These are phyloP conservation scores for Macroteleia sp. DNA, from an alignment of 2,888 invertebrate species.

Conservation along the genomic window DNA sequence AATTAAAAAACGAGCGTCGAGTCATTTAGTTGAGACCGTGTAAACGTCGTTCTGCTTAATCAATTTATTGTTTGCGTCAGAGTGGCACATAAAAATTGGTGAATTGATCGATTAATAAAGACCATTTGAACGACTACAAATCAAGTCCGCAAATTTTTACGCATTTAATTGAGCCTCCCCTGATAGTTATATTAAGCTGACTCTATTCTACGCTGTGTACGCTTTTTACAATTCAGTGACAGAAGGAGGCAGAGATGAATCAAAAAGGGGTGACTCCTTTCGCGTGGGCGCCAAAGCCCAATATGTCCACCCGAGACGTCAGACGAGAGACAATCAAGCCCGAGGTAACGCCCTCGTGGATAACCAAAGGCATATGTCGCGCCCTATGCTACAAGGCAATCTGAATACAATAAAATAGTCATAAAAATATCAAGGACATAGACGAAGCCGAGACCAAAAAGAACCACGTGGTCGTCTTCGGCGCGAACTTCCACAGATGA, in stretches of 20 bases:
- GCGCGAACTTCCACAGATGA: slow-evolving; percentile 44
- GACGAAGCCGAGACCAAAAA: slow-evolving; percentile 36
- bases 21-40: slow-evolving; percentile 16
- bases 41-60: slow-evolving; percentile 15
- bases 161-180: slow-evolving; percentile 10
- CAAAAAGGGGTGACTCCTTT: slow-evolving; percentile 69
- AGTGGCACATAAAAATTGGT: too few species aligned
- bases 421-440: slow-evolving; percentile 63
- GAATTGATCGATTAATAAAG: too few species aligned
- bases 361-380: slow-evolving; percentile 59
- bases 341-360: slow-evolving; percentile 62
- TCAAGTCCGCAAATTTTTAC: not conserved
- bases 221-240: slow-evolving; percentile 63
- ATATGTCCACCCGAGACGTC: slow-evolving; percentile 70
- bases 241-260: slow-evolving; percentile 63
- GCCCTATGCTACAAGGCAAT: slow-evolving; percentile 55
- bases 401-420: slow-evolving; percentile 65
- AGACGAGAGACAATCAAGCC: slow-evolving; percentile 63
- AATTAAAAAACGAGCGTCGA: slow-evolving; percentile 24
- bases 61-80: too few species aligned
- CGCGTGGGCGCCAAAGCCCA: slow-evolving; percentile 72
- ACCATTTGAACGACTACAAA: too few species aligned
- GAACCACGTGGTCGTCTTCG: slow-evolving; percentile 38
- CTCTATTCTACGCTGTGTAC: too few species aligned
- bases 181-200: too few species aligned